Conservation (phyloP, 2,797 vertebrate species). For the Anomalospiza imberbis region DNA sequence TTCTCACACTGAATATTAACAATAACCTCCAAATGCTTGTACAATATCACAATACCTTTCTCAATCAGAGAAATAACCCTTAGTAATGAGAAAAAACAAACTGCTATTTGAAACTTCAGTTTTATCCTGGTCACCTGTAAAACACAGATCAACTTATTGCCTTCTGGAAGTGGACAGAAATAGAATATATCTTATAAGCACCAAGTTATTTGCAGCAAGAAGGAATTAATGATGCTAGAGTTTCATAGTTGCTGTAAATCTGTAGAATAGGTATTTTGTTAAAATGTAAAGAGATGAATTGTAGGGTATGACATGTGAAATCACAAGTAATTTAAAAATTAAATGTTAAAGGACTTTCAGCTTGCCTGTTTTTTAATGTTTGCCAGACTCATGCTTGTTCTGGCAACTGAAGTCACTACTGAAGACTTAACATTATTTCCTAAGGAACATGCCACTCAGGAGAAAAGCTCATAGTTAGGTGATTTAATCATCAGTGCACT, state of each 20-base stretch:
- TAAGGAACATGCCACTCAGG: background rate
- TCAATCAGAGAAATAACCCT: background rate
- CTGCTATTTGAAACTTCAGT: background rate
- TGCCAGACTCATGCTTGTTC: background rate
- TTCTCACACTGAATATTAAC: background rate
- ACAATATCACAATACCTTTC: background rate
- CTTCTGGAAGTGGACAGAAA: background rate
- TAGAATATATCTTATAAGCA: background rate
- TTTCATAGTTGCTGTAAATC: background rate
- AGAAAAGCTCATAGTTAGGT: background rate
- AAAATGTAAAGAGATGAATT: background rate
- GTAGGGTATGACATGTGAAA: background rate
- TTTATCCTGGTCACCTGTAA: background rate
- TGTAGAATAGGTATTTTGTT: background rate
- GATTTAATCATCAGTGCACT: background rate
- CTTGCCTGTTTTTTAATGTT: background rate
- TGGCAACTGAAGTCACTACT: background rate
- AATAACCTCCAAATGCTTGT: background rate
- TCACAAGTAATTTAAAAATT: background rate
- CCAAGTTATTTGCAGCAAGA: background rate
- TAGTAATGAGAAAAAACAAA: background rate
- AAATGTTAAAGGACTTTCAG: background rate
- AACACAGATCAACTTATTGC: background rate
- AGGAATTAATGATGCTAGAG: background rate
- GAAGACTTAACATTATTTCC: background rate